These are phyloP conservation scores for Gadopsis bispinosus DNA, from an alignment of 2,797 vertebrate genomes.

Conservation along the genomic window DNA sequence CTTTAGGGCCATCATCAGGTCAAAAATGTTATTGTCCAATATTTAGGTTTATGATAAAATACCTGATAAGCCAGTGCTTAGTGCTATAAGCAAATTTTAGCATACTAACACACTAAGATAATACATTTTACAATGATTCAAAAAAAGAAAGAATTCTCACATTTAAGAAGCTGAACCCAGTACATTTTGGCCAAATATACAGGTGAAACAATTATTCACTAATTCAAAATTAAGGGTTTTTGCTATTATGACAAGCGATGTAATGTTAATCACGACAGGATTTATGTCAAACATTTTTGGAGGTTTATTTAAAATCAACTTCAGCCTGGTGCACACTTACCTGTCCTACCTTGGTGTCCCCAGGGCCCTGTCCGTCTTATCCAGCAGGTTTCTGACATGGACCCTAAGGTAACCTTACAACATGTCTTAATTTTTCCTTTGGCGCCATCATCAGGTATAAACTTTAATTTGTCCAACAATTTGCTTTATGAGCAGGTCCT, in stretches of 20 bases:
- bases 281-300: background rate
- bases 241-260: background rate
- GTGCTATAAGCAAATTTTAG: too few species aligned
- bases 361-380: constrained; percentile 81
- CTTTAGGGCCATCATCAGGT: constrained; percentile 14
- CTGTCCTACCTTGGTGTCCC: constrained; percentile 54
- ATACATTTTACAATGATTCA: background rate
- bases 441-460: background rate
- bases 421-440: background rate
- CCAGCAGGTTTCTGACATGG: constrained; percentile 85
- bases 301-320: background rate
- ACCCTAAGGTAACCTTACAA: constrained; percentile 77
- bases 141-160: background rate
- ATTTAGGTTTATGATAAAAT: background rate
- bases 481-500: background rate
- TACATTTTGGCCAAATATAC: background rate
- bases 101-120: too few species aligned
- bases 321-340: constrained; percentile 67
- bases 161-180: background rate
- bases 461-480: background rate
- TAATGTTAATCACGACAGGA: background rate
- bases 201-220: background rate
- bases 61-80: background rate
- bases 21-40: background rate
- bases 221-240: background rate